Conservation (phyloP, 1,140 invertebrate genomes). For the Papilio helenus region DNA sequence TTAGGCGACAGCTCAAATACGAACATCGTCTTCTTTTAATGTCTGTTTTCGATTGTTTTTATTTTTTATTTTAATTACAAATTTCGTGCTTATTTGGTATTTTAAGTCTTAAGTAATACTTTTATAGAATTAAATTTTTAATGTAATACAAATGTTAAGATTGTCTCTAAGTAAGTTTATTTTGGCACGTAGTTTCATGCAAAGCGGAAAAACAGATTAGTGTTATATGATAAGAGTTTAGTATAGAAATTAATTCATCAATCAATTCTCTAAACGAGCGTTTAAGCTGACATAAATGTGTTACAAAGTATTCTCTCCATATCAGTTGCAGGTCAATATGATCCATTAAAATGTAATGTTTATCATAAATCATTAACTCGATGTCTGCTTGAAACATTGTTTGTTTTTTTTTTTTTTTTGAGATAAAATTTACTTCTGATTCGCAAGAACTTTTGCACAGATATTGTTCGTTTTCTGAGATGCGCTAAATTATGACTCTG, state of each 20-base stretch:
- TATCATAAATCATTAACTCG: not conserved
- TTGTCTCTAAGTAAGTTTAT: not conserved
- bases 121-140: not conserved
- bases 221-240: not conserved
- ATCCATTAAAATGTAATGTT: constrained; percentile 40
- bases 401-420: not conserved
- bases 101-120: not conserved
- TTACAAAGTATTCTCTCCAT: not conserved
- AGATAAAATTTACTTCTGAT: not conserved
- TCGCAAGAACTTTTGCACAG: not conserved
- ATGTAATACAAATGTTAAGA: not conserved
- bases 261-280: not conserved
- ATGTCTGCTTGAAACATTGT: not conserved
- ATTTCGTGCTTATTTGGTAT: not conserved
- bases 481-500: not conserved
- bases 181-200: not conserved
- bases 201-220: constrained; percentile 1
- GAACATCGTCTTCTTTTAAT: constrained; percentile 1
- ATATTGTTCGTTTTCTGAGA: not conserved
- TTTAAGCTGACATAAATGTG: not conserved
- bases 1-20: constrained; percentile 31
- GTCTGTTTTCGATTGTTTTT: not conserved
- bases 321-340: constrained; percentile 37
- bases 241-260: not conserved
- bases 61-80: not conserved